phyloP scores from a whole-genome alignment of 2,113 vertebrate genomes.

The Ptilorrhoa leucosticta region DNA sequence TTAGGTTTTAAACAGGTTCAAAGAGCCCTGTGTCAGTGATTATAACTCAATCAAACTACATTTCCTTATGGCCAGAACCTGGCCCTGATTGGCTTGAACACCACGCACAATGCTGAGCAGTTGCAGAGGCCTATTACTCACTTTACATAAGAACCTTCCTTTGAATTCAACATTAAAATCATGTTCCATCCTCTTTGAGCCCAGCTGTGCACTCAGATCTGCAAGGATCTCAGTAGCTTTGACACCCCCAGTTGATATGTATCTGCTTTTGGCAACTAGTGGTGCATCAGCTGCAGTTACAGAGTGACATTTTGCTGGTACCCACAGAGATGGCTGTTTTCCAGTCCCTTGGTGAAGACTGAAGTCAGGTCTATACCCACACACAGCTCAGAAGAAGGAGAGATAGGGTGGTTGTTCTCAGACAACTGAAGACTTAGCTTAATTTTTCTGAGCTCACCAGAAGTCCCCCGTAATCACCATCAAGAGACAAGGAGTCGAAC shows the following conservation, averaged over 20 bases:
- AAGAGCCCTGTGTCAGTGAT: background rate
- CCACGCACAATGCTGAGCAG: background rate
- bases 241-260: background rate
- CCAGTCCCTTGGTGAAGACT: background rate
- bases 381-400: background rate
- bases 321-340: fast-evolving
- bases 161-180: background rate
- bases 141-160: background rate
- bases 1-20: background rate
- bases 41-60: background rate
- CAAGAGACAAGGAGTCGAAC: background rate
- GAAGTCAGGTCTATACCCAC: background rate
- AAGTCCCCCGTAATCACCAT: background rate
- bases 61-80: background rate
- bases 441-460: background rate
- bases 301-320: background rate
- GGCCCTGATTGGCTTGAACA: background rate
- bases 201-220: background rate
- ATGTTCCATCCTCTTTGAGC: background rate
- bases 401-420: background rate
- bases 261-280: background rate
- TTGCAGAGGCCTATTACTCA: fast-evolving
- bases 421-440: background rate
- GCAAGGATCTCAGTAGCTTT: background rate
- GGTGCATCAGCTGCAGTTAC: background rate